Evolutionary conservation across 2,113 vertebrate genomes (phyloP).

Genomic region (Psilopsiagon aurifrons): DNA sequence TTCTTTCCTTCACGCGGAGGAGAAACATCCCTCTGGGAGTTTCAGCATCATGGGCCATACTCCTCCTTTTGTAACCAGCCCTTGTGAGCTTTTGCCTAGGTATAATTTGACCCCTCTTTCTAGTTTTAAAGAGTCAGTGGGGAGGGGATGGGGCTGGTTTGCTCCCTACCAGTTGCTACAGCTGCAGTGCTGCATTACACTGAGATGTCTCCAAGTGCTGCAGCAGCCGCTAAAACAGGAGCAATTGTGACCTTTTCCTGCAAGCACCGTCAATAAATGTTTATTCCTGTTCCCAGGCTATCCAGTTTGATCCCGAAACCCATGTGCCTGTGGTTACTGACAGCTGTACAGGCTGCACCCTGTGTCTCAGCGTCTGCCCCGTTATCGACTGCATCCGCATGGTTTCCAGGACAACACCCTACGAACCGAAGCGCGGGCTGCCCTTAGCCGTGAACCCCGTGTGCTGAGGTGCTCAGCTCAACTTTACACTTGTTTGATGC

Average conservation of each 20-base stretch:
- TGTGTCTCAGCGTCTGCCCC: constrained; percentile 92
- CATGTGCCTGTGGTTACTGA: constrained; percentile 88
- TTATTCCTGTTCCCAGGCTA: constrained; percentile 84
- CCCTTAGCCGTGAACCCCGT: constrained; percentile 79
- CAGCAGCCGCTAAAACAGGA: neutral
- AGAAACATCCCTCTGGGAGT: neutral
- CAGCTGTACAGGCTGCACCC: constrained; percentile 90
- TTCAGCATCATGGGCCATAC: neutral
- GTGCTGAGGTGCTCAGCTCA: constrained; percentile 70
- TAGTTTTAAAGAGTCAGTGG: neutral
- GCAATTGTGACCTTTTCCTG: constrained; percentile 41
- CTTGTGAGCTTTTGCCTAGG: neutral
- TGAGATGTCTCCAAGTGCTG: neutral
- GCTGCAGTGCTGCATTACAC: constrained; percentile 12
- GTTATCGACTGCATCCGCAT: constrained; percentile 95
- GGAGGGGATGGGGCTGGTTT: neutral
- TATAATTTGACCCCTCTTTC: constrained; percentile 11
- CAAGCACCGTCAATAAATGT: constrained; percentile 45
- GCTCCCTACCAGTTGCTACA: constrained; percentile 55
- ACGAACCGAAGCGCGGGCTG: constrained; percentile 86
- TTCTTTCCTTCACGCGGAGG: neutral
- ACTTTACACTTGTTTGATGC: constrained; percentile 29
- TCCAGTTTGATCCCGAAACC: constrained; percentile 87
- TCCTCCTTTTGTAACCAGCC: neutral
- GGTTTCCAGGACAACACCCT: constrained; percentile 87